phyloP scores from a whole-genome alignment of 2,888 invertebrate genomes.

The Balanococcus diminutus region DNA sequence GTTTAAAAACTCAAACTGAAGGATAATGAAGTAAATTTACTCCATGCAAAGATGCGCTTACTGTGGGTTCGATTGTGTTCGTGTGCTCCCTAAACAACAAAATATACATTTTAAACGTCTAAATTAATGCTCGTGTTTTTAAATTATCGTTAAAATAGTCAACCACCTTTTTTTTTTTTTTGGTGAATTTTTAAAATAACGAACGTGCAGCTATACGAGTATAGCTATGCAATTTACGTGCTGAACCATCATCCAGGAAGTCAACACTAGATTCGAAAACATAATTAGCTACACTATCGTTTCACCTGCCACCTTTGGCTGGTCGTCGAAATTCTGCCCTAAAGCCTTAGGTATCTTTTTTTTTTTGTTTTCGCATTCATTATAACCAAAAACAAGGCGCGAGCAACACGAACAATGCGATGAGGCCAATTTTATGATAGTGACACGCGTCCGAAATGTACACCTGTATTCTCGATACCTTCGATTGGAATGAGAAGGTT shows the following conservation, averaged over 20 bases:
- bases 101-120: neutral
- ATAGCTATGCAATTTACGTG: neutral
- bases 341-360: neutral
- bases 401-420: constrained; percentile 15
- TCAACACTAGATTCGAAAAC: constrained; percentile 3
- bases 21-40: no score
- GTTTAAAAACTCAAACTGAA: no score
- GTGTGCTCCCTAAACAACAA: no score
- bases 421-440: neutral
- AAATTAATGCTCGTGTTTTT: neutral
- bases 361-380: constrained; percentile 24
- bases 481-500: neutral
- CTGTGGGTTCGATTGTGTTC: no score
- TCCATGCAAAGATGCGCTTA: no score
- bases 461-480: neutral
- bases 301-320: neutral
- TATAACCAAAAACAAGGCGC: neutral
- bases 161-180: neutral
- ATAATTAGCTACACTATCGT: neutral
- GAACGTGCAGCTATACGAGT: neutral
- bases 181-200: neutral
- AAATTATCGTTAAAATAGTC: constrained; percentile 11
- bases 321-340: neutral
- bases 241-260: constrained; percentile 15
- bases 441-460: neutral